These are phyloP conservation scores for Tetramorium bicarinatum DNA, from an alignment of 2,888 invertebrate species.

Conservation along the genomic window DNA sequence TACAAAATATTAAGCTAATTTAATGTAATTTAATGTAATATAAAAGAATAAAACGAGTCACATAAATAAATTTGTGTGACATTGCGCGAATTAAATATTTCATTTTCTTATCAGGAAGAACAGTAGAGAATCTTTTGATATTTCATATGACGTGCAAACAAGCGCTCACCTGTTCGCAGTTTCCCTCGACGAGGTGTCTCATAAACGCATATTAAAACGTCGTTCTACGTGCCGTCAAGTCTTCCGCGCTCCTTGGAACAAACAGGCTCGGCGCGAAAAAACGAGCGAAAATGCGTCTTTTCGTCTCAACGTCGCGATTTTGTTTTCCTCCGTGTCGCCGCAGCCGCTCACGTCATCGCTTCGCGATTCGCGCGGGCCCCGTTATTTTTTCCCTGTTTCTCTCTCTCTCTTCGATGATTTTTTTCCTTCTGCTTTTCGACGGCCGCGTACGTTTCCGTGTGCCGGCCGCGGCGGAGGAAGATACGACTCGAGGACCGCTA, in stretches of 20 bases:
- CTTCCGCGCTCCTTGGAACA: not conserved
- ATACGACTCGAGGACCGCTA: slow-evolving; percentile 66
- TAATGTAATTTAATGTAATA: not conserved
- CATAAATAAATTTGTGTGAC: not conserved
- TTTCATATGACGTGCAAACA: not conserved
- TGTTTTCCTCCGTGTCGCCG: slow-evolving; percentile 43
- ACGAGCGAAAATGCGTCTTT: slow-evolving; percentile 28
- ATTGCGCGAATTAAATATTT: not conserved
- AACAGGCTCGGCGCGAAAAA: not conserved
- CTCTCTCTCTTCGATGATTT: not conserved
- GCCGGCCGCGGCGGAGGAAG: slow-evolving; percentile 51
- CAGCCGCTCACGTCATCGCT: slow-evolving; percentile 55
- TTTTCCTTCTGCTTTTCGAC: not conserved
- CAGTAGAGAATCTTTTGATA: not conserved
- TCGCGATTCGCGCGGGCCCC: slow-evolving; percentile 31
- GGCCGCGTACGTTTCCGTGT: slow-evolving; percentile 29
- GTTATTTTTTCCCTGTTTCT: not conserved
- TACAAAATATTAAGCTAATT: no score
- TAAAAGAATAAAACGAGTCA: not conserved
- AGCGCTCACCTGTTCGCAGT: slow-evolving; percentile 42
- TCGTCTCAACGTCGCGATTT: slow-evolving; percentile 33
- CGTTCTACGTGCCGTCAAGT: not conserved
- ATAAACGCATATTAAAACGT: slow-evolving; percentile 31
- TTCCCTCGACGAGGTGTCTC: slow-evolving; percentile 19
- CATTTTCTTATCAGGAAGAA: not conserved